Percentiles rank a stretch among this genome's conserved stretches.
These are phyloP conservation scores for Shinisaurus crocodilurus DNA, from an alignment of 2,113 vertebrate species.

Conservation along the genomic window DNA sequence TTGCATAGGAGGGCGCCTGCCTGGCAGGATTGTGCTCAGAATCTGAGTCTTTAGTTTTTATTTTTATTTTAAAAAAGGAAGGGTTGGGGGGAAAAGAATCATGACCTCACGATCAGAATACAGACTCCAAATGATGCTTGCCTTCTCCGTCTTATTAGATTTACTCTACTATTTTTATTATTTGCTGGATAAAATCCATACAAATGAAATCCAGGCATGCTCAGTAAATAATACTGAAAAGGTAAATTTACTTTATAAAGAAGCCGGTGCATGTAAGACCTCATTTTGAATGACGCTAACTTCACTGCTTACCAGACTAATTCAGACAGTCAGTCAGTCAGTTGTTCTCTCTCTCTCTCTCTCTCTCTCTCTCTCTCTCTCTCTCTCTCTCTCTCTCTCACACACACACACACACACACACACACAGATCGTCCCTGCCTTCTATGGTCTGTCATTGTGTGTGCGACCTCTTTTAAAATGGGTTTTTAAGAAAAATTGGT, in stretches of 20 bases:
- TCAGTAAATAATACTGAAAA: constrained; percentile 85
- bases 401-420: too few species aligned
- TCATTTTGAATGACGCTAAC: constrained; percentile 71
- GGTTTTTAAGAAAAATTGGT: constrained; percentile 64
- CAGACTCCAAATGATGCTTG: constrained; percentile 71
- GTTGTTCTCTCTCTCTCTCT: background rate
- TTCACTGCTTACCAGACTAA: constrained; percentile 66
- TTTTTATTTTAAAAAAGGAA: background rate
- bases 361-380: background rate
- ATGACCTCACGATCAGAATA: constrained; percentile 69
- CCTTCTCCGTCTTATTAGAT: constrained; percentile 78
- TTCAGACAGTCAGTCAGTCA: constrained; percentile 38
- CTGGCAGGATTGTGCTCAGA: background rate
- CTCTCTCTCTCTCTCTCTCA: background rate
- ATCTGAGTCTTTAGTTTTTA: too few species aligned
- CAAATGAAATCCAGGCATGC: constrained; percentile 78
- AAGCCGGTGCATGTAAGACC: constrained; percentile 73
- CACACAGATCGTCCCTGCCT: constrained; percentile 22
- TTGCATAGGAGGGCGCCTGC: background rate
- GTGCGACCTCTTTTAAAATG: constrained; percentile 64
- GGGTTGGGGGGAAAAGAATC: constrained; percentile 34
- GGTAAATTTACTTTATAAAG: constrained; percentile 78
- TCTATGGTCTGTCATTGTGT: constrained; percentile 53
- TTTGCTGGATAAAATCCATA: constrained; percentile 80
- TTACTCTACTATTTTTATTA: constrained; percentile 47